Conservation (phyloP, 2,113 vertebrate species). For the Narcine bancroftii region DNA sequence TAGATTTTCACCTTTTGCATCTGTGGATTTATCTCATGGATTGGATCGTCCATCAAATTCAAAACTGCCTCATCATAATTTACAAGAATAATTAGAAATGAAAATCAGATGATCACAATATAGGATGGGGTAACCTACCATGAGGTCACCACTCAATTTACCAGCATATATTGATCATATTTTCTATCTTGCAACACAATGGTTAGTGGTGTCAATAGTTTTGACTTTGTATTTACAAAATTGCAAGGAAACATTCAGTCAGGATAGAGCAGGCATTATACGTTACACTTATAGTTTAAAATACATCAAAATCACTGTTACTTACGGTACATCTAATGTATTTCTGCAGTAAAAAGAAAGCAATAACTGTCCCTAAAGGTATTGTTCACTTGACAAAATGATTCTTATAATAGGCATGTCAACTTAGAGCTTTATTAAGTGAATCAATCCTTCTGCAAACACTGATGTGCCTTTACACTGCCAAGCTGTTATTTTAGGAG, state of each 20-base stretch:
- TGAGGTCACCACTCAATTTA: neutral
- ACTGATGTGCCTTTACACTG: neutral
- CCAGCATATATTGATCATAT: too few relatives aligned
- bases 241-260: neutral
- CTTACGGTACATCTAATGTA: neutral
- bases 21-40: neutral
- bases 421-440: neutral
- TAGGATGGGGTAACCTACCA: neutral
- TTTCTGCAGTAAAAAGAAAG: neutral
- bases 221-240: neutral
- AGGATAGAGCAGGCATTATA: neutral
- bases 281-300: neutral
- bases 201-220: neutral
- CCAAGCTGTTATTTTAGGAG: neutral
- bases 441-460: neutral
- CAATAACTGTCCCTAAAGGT: neutral
- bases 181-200: neutral
- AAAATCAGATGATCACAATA: neutral
- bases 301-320: neutral
- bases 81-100: neutral
- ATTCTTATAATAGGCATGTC: neutral
- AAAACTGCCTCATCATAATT: neutral
- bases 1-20: neutral
- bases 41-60: neutral
- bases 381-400: neutral